Conservation (phyloP, 2,113 vertebrate genomes). For the Labrus mixtus region DNA sequence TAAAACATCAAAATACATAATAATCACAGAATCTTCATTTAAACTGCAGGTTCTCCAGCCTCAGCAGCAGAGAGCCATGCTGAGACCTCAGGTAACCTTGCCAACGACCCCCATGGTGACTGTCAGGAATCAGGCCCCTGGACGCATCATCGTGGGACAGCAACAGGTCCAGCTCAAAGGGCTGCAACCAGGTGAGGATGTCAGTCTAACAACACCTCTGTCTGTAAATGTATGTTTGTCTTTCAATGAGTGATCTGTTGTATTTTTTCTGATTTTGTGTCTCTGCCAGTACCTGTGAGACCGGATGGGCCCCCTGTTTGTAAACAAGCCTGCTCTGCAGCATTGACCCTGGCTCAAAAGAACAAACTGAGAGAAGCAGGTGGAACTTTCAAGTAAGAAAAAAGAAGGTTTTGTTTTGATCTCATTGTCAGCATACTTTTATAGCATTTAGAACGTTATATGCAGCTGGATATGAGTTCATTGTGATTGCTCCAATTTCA, state of each 20-base stretch:
- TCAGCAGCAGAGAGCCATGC: constrained; percentile 90
- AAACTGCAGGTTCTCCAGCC: constrained; percentile 85
- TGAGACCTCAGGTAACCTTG: constrained; percentile 93
- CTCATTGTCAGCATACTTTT: too few relatives aligned
- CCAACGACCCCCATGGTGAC: constrained; percentile 92
- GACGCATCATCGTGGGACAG: constrained; percentile 90
- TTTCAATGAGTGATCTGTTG: neutral
- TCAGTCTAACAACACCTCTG: neutral
- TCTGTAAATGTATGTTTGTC: neutral
- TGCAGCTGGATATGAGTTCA: neutral
- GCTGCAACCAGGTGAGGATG: constrained; percentile 88
- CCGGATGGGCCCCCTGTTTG: constrained; percentile 84
- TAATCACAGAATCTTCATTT: neutral
- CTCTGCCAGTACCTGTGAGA: constrained; percentile 87
- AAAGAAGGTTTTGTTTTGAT: too few relatives aligned
- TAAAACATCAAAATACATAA: neutral
- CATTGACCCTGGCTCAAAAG: constrained; percentile 88
- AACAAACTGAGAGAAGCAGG: constrained; percentile 94
- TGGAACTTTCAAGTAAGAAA: constrained; percentile 92
- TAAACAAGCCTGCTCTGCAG: constrained; percentile 85
- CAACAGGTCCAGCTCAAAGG: constrained; percentile 89
- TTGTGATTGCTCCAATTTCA: neutral
- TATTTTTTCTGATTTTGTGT: neutral
- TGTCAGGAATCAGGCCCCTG: constrained; percentile 89
- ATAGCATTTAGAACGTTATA: too few relatives aligned